phyloP scores from a whole-genome alignment of 1,140 invertebrate species.

The Drosophila nannoptera region DNA sequence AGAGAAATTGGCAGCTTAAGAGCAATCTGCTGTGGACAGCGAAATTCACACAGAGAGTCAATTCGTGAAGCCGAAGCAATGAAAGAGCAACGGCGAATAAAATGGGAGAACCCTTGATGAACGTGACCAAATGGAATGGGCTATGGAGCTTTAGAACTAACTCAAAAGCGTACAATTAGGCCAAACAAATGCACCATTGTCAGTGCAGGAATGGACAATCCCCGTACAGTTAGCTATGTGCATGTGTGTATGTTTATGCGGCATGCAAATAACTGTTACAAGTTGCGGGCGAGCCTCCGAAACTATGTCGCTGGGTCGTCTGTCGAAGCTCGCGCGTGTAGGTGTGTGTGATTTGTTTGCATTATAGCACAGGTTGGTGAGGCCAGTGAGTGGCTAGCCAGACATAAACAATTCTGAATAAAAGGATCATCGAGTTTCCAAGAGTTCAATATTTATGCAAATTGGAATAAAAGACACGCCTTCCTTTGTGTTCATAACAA shows the following conservation, averaged over 20 bases:
- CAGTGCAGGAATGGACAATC: constrained; percentile 38
- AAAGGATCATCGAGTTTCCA: constrained; percentile 67
- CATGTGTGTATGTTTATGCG: constrained; percentile 37
- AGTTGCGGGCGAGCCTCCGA: constrained; percentile 46
- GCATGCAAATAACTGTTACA: constrained; percentile 70
- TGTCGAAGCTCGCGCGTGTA: constrained; percentile 28
- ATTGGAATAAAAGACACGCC: constrained; percentile 9
- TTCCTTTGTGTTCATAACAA: too few relatives aligned
- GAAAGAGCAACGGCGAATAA: neutral
- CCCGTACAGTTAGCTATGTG: constrained; percentile 20
- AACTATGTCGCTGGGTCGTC: constrained; percentile 73
- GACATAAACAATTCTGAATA: constrained; percentile 19
- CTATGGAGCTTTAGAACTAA: constrained; percentile 49
- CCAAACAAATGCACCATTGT: constrained; percentile 54
- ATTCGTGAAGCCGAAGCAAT: neutral
- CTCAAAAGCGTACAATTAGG: constrained; percentile 74
- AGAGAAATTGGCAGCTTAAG: constrained; percentile 56
- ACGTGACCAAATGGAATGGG: constrained; percentile 21
- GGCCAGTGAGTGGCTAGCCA: constrained; percentile 8
- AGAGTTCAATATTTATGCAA: constrained; percentile 46
- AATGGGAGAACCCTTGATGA: neutral
- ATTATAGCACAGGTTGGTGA: constrained; percentile 7
- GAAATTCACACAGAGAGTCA: constrained; percentile 24
- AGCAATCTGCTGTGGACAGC: constrained; percentile 57
- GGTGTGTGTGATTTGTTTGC: neutral